Conservation (phyloP, 2,888 invertebrate species). For the Agriopis leucophaearia region DNA sequence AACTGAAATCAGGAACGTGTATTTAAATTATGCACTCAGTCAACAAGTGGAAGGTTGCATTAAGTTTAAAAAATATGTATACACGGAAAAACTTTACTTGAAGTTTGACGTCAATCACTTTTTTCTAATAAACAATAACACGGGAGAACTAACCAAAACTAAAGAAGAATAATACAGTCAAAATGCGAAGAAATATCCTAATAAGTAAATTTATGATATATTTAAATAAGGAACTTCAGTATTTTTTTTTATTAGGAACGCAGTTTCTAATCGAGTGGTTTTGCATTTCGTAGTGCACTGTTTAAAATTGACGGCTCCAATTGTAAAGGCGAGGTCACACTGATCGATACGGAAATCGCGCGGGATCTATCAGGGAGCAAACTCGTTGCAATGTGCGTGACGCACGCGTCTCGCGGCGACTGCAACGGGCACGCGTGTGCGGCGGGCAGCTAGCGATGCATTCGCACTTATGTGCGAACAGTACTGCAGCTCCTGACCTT, state of each 20-base stretch:
- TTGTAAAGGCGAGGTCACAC: constrained; percentile 58
- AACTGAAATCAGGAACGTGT: constrained; percentile 66
- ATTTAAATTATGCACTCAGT: constrained; percentile 68
- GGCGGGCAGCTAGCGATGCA: constrained; percentile 73
- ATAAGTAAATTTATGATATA: no score
- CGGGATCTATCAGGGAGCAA: constrained; percentile 58
- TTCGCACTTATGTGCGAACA: constrained; percentile 43
- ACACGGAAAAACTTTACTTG: constrained; percentile 32
- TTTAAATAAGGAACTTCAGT: not conserved
- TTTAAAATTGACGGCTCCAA: constrained; percentile 21
- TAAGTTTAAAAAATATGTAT: constrained; percentile 53
- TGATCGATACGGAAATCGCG: constrained; percentile 47
- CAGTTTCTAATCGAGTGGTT: not conserved
- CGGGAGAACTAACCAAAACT: not conserved
- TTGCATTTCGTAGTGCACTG: not conserved
- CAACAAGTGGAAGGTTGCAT: constrained; percentile 74
- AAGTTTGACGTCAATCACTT: constrained; percentile 33
- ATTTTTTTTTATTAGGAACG: no score
- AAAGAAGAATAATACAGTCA: constrained; percentile 7
- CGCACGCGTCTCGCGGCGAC: constrained; percentile 78
- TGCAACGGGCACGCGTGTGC: constrained; percentile 75
- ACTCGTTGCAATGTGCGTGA: constrained; percentile 69
- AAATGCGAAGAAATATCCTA: constrained; percentile 7
- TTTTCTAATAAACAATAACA: constrained; percentile 1
- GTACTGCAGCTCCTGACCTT: constrained; percentile 24